These are phyloP conservation scores for Lagenorhynchus albirostris DNA, from an alignment of 2,113 vertebrate species.

Conservation along the genomic window DNA sequence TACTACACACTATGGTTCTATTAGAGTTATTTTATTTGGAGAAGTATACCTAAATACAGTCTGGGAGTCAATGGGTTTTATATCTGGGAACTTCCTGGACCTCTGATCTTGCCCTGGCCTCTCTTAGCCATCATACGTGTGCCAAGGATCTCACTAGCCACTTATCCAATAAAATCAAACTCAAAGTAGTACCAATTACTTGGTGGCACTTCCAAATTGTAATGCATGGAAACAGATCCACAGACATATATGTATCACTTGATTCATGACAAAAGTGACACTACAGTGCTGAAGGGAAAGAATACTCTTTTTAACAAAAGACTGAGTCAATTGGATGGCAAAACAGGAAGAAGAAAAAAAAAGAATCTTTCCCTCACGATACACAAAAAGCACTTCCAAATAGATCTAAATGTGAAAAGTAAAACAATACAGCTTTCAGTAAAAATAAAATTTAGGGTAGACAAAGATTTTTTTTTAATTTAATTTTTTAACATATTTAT, in stretches of 20 bases:
- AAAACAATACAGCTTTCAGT: not conserved
- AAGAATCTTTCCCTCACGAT: not conserved
- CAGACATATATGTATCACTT: not conserved
- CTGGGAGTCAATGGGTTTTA: not conserved
- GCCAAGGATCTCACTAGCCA: not conserved
- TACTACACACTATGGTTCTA: not conserved
- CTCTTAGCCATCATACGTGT: not conserved
- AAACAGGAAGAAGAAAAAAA: conserved; percentile 1
- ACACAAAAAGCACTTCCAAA: conserved; percentile 11
- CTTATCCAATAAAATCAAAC: not conserved
- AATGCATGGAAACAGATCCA: not conserved
- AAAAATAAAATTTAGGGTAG: not conserved
- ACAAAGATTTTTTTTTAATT: not conserved
- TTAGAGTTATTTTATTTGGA: conserved; percentile 17
- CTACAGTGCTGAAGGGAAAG: not conserved
- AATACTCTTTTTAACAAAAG: conserved; percentile 16
- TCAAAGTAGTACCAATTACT: not conserved
- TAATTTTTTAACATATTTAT: no score
- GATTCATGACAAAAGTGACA: not conserved
- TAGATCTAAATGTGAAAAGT: not conserved
- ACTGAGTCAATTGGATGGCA: not conserved
- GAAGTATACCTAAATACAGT: conserved; percentile 27
- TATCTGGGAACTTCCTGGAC: not conserved
- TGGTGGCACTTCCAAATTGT: not conserved
- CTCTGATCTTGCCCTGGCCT: not conserved